These are phyloP conservation scores for Marmota flaviventris DNA, from an alignment of 2,113 vertebrate species.

Conservation along the genomic window DNA sequence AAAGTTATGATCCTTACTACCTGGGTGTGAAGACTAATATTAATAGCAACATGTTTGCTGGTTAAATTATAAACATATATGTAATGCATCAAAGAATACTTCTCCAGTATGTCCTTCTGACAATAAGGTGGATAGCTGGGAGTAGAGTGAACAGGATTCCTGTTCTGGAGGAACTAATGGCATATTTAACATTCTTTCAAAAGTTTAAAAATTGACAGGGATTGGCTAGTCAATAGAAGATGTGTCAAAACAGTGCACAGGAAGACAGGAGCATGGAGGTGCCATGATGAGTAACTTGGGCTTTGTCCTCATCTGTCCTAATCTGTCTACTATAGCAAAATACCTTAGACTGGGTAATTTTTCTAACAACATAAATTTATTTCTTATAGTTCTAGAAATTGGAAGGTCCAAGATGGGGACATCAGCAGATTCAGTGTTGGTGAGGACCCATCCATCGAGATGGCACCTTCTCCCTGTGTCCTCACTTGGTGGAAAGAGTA, in stretches of 20 bases:
- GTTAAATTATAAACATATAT: neutral
- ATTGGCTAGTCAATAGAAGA: neutral
- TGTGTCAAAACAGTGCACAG: neutral
- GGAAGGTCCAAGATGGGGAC: neutral
- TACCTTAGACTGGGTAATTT: neutral
- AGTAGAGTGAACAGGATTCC: neutral
- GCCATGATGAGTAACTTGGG: neutral
- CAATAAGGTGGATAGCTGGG: neutral
- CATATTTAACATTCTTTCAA: neutral
- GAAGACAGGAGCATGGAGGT: no score
- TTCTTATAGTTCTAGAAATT: neutral
- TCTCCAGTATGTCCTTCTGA: neutral
- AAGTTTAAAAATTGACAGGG: neutral
- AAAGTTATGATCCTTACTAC: neutral
- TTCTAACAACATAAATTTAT: neutral
- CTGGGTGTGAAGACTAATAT: neutral
- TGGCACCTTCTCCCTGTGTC: neutral
- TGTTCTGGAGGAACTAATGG: neutral
- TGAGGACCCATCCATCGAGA: neutral
- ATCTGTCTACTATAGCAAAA: neutral
- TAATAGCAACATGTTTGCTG: neutral
- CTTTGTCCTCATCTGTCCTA: neutral
- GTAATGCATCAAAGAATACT: neutral
- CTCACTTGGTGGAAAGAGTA: neutral
- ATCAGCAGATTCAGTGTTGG: neutral